Evolutionary conservation across 2,113 vertebrate genomes (phyloP).

Genomic region (Vulpes ferrilata): DNA sequence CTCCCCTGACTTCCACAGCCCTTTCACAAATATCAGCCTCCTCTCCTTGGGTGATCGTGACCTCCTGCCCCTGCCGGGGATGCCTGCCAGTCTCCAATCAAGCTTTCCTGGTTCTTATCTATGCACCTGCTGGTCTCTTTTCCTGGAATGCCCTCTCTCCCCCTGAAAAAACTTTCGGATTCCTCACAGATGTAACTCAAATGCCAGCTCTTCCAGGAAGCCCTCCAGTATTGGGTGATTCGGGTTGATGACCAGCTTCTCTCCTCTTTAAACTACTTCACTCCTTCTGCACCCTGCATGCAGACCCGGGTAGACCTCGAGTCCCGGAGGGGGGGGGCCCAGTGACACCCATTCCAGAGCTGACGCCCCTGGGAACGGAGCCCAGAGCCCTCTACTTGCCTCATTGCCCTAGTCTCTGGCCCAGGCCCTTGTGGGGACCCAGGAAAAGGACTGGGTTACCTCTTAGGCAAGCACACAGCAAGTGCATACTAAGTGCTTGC

Average conservation of each 20-base stretch:
- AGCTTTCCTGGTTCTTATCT: neutral
- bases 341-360: fast-evolving
- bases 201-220: neutral
- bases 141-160: neutral
- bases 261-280: neutral
- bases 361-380: too few relatives aligned
- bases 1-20: neutral
- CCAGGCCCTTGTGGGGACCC: neutral
- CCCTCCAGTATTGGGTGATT: fast-evolving
- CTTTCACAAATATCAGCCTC: neutral
- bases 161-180: neutral
- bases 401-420: neutral
- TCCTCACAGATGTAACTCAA: neutral
- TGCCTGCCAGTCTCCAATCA: neutral
- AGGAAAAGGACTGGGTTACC: neutral
- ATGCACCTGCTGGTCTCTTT: neutral
- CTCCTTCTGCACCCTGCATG: neutral
- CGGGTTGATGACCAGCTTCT: too few relatives aligned
- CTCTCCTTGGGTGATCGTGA: neutral
- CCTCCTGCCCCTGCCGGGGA: neutral
- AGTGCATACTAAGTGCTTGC: neutral
- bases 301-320: neutral
- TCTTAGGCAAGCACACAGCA: neutral
- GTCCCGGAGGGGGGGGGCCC: neutral
- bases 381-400: neutral